These are phyloP conservation scores for Paradoxurus hermaphroditus DNA, from an alignment of 2,113 vertebrate genomes.

Conservation along the genomic window DNA sequence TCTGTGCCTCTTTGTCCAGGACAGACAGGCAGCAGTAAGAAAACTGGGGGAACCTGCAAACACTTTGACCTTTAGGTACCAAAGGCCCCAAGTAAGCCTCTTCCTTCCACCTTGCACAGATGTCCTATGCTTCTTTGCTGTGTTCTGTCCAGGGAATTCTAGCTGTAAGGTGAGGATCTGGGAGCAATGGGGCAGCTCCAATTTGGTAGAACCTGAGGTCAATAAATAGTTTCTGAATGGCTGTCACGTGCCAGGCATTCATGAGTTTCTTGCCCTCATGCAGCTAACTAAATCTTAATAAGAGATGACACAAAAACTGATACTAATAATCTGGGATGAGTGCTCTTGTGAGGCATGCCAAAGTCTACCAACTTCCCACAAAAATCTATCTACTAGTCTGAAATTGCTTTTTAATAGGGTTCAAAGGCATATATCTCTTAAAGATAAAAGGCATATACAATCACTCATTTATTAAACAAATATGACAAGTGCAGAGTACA, in stretches of 20 bases:
- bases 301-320: not conserved
- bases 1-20: not conserved
- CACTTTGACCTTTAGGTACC: not conserved
- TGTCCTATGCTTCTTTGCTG: not conserved
- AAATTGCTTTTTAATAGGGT: not conserved
- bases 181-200: not conserved
- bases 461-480: not conserved
- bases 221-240: not conserved
- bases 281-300: not conserved
- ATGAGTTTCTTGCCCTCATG: not conserved
- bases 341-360: not conserved
- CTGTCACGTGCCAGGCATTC: not conserved
- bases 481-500: not conserved
- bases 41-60: not conserved
- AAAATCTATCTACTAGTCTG: not conserved
- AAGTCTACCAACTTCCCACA: not conserved
- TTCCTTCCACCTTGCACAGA: not conserved
- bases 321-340: not conserved
- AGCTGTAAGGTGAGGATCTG: not conserved
- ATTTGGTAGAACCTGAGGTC: not conserved
- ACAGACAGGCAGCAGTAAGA: not conserved
- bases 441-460: not conserved
- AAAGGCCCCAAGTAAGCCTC: no score
- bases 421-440: not conserved
- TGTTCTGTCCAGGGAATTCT: not conserved